phyloP scores from a whole-genome alignment of 1,140 invertebrate species.

The Palaemon carinicauda region DNA sequence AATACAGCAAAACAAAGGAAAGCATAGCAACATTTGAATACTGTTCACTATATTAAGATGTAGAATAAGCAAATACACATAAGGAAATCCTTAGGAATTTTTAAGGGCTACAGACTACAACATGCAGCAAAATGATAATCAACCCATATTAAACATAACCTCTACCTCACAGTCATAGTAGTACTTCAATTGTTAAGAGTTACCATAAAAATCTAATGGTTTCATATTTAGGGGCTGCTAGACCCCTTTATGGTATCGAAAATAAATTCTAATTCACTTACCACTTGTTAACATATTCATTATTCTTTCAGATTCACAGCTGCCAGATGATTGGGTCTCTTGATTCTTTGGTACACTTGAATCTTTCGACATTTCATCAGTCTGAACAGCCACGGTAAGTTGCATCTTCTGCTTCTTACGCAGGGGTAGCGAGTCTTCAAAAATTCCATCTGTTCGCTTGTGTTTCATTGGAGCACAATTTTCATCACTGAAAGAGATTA shows the following conservation, averaged over 20 bases:
- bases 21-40: no score
- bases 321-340: neutral
- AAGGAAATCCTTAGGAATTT: no score
- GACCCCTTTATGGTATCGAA: no score
- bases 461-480: neutral
- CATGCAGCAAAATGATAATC: no score
- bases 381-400: neutral
- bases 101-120: no score
- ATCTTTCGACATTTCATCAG: neutral
- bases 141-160: no score
- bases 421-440: neutral
- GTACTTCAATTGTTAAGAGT: neutral
- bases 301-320: neutral
- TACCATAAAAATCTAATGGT: neutral
- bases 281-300: slow-evolving; percentile 24
- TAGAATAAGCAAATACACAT: no score
- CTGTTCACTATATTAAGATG: no score
- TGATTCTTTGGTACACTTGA: neutral
- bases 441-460: slow-evolving; percentile 20
- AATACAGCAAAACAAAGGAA: no score
- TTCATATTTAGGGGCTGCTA: neutral
- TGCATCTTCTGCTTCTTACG: neutral
- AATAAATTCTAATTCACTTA: neutral
- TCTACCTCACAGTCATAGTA: no score
- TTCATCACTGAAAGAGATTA: slow-evolving; percentile 1